A percentile compares a stretch with the other conserved stretches of the same genome.
Conservation (phyloP, 1,140 invertebrate genomes). For the Eciton burchellii region DNA sequence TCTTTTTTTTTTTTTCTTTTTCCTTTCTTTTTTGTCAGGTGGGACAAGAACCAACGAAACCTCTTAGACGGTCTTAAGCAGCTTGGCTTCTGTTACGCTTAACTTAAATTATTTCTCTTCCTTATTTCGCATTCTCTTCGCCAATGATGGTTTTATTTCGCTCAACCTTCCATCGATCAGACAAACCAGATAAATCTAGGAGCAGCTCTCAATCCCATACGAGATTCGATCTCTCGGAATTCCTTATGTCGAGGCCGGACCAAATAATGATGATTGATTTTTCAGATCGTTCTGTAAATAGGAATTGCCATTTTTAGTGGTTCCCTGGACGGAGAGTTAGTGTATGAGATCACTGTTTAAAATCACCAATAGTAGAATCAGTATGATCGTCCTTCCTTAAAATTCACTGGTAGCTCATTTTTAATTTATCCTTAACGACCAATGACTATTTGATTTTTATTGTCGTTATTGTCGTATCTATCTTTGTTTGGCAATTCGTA, state of each 20-base stretch:
- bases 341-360: neutral
- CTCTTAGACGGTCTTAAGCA: constrained; percentile 39
- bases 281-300: constrained; percentile 80
- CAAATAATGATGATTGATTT: constrained; percentile 63
- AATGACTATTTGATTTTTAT: constrained; percentile 7
- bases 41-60: constrained; percentile 1
- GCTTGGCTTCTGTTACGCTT: constrained; percentile 45
- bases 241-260: constrained; percentile 6
- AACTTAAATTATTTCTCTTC: constrained; percentile 12
- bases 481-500: constrained; percentile 77
- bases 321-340: neutral
- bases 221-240: neutral
- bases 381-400: constrained; percentile 6
- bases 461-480: constrained; percentile 37
- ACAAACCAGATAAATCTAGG: neutral
- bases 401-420: neutral
- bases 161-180: constrained; percentile 9
- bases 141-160: constrained; percentile 22
- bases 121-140: constrained; percentile 11
- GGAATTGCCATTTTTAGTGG: constrained; percentile 79
- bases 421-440: neutral
- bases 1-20: too few relatives aligned
- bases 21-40: too few relatives aligned
- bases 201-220: constrained; percentile 2
- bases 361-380: neutral